A percentile compares a stretch with the other conserved stretches of the same genome.
phyloP scores from a whole-genome alignment of 1,140 invertebrate genomes.

The Macrocentrus cingulum region DNA sequence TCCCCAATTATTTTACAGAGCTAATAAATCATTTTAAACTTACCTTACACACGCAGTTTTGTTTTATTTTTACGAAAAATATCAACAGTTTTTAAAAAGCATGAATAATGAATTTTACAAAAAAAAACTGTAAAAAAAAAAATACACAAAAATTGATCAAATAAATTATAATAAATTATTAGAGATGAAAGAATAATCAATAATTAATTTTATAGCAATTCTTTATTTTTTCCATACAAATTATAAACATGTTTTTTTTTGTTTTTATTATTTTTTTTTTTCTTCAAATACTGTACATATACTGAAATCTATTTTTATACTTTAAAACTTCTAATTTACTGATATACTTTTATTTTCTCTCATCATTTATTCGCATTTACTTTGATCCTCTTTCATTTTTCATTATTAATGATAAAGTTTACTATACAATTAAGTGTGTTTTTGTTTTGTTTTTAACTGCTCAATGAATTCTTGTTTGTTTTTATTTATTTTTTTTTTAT shows the following conservation, averaged over 20 bases:
- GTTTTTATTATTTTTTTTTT: too few relatives aligned
- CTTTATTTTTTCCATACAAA: slow-evolving; percentile 67
- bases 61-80: too few relatives aligned
- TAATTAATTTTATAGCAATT: slow-evolving; percentile 60
- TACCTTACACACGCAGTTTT: too few relatives aligned
- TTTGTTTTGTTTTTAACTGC: slow-evolving; percentile 24
- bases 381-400: slow-evolving; percentile 57
- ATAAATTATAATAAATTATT: too few relatives aligned
- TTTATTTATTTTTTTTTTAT: slow-evolving; percentile 41
- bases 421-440: slow-evolving; percentile 57
- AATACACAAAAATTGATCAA: too few relatives aligned
- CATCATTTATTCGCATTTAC: slow-evolving; percentile 57
- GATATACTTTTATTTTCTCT: slow-evolving; percentile 58
- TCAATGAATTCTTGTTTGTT: slow-evolving; percentile 32
- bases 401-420: slow-evolving; percentile 52
- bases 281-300: slow-evolving; percentile 72
- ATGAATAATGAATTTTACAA: too few relatives aligned
- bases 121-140: too few relatives aligned
- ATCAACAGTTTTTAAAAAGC: too few relatives aligned
- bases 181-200: too few relatives aligned
- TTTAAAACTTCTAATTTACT: slow-evolving; percentile 62
- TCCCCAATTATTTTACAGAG: too few relatives aligned
- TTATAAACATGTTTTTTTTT: slow-evolving; percentile 70
- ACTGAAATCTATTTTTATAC: slow-evolving; percentile 63
- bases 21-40: too few relatives aligned